These are phyloP conservation scores for Sebastes aleutianus DNA, from an alignment of 2,797 vertebrate species.

Conservation along the genomic window DNA sequence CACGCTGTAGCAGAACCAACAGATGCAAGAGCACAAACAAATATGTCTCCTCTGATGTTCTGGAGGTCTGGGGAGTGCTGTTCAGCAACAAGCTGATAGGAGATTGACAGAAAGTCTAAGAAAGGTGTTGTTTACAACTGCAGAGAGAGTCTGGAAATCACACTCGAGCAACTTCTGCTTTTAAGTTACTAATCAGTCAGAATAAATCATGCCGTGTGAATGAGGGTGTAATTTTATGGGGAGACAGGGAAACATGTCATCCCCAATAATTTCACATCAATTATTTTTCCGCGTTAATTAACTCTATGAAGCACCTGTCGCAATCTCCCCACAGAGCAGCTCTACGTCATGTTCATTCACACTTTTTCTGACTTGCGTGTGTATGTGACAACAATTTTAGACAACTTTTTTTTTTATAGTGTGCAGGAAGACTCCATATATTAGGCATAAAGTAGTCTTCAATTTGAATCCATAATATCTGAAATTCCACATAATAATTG, in stretches of 20 bases:
- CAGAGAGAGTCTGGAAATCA: conserved; percentile 10
- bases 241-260: not conserved
- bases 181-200: conserved; percentile 5
- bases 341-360: conserved; percentile 7
- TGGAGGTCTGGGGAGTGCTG: conserved; percentile 29
- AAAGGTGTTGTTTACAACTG: conserved; percentile 34
- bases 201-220: not conserved
- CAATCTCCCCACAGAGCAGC: conserved; percentile 3
- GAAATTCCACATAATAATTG: not conserved
- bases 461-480: not conserved
- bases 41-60: conserved; percentile 51
- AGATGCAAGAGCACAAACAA: conserved; percentile 55
- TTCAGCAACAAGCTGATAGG: conserved; percentile 31
- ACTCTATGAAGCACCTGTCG: conserved; percentile 12
- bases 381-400: not conserved
- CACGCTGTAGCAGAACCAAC: conserved; percentile 47
- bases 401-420: not conserved
- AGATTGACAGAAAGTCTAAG: conserved; percentile 33
- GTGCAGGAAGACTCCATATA: not conserved
- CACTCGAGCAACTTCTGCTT: not conserved
- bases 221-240: not conserved
- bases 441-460: not conserved
- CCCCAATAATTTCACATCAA: conserved; percentile 20
- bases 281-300: conserved; percentile 27
- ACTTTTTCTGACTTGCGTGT: not conserved